Base-by-base conservation (phyloP, 2,888 invertebrate species). In the Metopia argyrocephala region DNA sequence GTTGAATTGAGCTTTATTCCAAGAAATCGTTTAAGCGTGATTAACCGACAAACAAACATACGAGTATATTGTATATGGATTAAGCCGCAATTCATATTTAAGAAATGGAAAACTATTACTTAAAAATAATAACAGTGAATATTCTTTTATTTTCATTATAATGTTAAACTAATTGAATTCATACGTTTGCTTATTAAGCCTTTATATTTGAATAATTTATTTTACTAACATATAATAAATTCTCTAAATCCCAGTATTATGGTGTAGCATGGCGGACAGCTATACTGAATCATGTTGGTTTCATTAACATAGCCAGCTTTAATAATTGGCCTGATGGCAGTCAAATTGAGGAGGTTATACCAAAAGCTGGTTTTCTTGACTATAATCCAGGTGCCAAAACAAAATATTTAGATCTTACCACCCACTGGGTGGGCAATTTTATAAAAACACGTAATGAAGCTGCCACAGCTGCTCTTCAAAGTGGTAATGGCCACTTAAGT, bases 241-340 rank as follows among this genome's bases (percentile, higher is more conserved):
- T 69, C 12, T 64, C 23, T 45, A 18, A 46, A 27, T 56, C 9
- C 52, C 23, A 91, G 86, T 94, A 95, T 86, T 95, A 94, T 85
- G 93, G 92, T 76, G 92, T 92, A 0, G 92, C 92, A 0, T 94
- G 94, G 92, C 90, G 92, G 65, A 92, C 92, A 45, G 94, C 94
- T 1, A 88, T 94, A 12, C 90, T 91, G 6, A 91, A 92, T 57
- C 91, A 91, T 23, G 92, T 93, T 9, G 90, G 91, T 69, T 91
- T 93, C 68, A 90, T 95, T 18, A 93, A 93, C 9, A 92, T 95
- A 73, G 94, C 94, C 50, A 94, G 94, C 75, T 95, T 94, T 86
- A 95, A 95, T 87, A 94, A 94, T 86, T 95, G 94, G 94, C 93
- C 93, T 84, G 94, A 94, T 88, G 95, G 95, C 5, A 94, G 94